Evolutionary conservation across 2,888 invertebrate genomes (phyloP).

Genomic region (Athalia circularis): DNA sequence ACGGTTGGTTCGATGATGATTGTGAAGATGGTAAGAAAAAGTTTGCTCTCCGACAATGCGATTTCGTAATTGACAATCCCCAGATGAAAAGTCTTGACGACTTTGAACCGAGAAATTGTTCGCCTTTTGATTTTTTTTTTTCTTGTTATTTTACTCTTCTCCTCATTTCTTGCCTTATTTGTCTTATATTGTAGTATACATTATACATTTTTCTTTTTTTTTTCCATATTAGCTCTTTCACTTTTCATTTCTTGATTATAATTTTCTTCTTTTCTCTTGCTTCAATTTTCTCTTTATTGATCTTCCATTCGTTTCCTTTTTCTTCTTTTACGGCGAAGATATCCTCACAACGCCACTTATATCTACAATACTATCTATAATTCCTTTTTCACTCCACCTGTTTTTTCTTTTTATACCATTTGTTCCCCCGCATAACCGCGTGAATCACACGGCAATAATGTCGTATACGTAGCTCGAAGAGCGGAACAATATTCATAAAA

Average conservation of each 20-base stretch:
- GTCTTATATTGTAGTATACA: too few relatives aligned
- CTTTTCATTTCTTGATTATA: too few relatives aligned
- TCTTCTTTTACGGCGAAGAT: neutral
- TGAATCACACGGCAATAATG: neutral
- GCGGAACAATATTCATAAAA: constrained; percentile 20
- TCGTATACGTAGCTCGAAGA: neutral
- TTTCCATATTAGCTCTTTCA: too few relatives aligned
- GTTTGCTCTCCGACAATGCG: constrained; percentile 34
- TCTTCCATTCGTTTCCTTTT: neutral
- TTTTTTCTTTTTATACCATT: constrained; percentile 34
- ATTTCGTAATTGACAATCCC: constrained; percentile 37
- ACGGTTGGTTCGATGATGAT: too few relatives aligned
- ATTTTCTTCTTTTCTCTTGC: neutral
- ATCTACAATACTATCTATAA: neutral
- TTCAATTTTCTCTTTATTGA: neutral
- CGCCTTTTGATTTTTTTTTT: neutral
- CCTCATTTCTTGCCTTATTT: too few relatives aligned
- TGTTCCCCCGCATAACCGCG: neutral
- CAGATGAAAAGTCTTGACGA: constrained; percentile 27
- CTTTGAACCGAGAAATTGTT: constrained; percentile 36
- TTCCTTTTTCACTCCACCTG: neutral
- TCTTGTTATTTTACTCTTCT: constrained; percentile 34
- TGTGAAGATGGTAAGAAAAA: constrained; percentile 10
- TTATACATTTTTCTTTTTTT: too few relatives aligned
- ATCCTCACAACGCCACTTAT: too few relatives aligned